Conservation (phyloP, 1,140 invertebrate species). For the Drosophila eugracilis region DNA sequence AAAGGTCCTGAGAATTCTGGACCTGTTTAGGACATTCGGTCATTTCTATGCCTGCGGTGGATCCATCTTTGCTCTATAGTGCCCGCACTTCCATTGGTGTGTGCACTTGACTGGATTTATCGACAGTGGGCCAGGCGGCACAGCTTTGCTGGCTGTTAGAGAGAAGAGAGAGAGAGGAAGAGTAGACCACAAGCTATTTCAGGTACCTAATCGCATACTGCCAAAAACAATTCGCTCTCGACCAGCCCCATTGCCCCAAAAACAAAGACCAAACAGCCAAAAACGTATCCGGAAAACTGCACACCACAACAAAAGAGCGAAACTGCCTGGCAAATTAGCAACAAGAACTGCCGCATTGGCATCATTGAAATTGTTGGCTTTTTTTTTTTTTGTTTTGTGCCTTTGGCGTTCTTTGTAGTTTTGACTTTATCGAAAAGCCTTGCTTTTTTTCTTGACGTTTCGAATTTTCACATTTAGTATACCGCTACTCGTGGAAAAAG, state of each 20-base stretch:
- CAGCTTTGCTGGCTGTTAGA: background rate
- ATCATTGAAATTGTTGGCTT: conserved; percentile 57
- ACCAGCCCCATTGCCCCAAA: conserved; percentile 11
- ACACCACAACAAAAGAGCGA: conserved; percentile 43
- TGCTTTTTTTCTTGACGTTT: conserved; percentile 31
- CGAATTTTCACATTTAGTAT: background rate
- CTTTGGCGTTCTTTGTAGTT: conserved; percentile 40
- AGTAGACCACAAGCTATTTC: conserved; percentile 44
- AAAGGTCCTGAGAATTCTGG: conserved; percentile 1
- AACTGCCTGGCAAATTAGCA: conserved; percentile 35
- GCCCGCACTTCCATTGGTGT: conserved; percentile 27
- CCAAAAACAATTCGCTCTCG: conserved; percentile 53
- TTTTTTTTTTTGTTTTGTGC: conserved; percentile 29
- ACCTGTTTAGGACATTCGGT: conserved; percentile 1
- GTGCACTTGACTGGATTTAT: conserved; percentile 53
- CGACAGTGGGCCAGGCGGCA: conserved; percentile 5
- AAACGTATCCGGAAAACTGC: conserved; percentile 23
- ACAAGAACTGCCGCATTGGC: conserved; percentile 62
- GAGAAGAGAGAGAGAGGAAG: too few relatives aligned
- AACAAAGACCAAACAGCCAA: background rate
- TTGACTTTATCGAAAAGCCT: conserved; percentile 40
- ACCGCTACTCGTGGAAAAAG: background rate
- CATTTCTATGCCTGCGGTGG: conserved; percentile 34
- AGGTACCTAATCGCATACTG: conserved; percentile 52
- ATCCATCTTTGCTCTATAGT: conserved; percentile 46